Evolutionary conservation across 2,888 invertebrate genomes (phyloP), one percentile per base, ranked within the genome.

Genomic region (Adela reaumurella): DNA sequence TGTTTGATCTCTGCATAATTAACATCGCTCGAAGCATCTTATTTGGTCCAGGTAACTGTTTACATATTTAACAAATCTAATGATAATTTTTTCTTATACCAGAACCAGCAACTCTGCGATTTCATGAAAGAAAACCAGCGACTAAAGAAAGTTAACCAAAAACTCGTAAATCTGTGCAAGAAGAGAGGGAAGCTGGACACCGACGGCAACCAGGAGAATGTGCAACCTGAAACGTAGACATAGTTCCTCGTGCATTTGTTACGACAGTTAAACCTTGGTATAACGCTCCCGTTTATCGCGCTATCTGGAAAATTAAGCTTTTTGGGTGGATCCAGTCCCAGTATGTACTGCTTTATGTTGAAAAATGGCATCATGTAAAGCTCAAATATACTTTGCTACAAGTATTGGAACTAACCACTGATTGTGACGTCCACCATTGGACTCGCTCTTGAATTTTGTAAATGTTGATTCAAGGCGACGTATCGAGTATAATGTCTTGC

Each of bases 41-140:
- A 11, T 8, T 29, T 29, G 14, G 35, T 29, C 14, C 10, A 16
- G n/a, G 18, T 18, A 16, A n/a, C n/a, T n/a, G n/a, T n/a, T 24
- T 24, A 24, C 24, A 24, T 24, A 24, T 48, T 29, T 19, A 48
- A 47, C 35, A 46, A 14, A 46, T 46, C 24, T 19, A 48, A 16
- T 45, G 46, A 51, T 41, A 24, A 43, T 24, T 47, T 29, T 48
- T 17, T 50, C 49, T 52, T 19, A 49, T 62, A 64, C n/a, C 65
- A 82, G 82, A 77, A 74, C 51, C 77, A 81, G 59, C 69, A 77
- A 55, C 52, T 78, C 45, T 66, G 71, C 0, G 74, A 78, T 49
- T 67, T 74, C n/a, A 67, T 78, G 64, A 72, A 69, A 54, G 77
- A 73, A 57, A 74, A 82, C 53, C 63, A 71, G 45, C 81, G 77